Evolutionary conservation across 1,140 invertebrate genomes (phyloP).

Genomic region (Belonocnema kinseyi): DNA sequence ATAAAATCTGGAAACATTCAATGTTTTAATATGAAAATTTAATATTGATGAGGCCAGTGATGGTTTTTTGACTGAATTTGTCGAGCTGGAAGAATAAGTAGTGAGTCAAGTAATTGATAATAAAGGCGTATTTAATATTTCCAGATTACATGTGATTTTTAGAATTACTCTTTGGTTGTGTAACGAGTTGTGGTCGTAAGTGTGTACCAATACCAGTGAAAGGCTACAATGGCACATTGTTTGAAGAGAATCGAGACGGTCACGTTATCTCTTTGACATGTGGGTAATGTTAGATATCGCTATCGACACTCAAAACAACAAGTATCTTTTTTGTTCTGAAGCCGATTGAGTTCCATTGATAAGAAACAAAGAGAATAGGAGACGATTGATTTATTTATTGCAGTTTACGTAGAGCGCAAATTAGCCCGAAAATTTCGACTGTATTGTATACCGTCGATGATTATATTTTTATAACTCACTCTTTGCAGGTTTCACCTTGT

Average conservation of each 20-base stretch:
- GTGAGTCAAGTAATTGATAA: background rate
- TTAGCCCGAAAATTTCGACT: conserved; percentile 2
- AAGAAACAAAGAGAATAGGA: conserved; percentile 29
- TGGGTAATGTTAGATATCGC: conserved; percentile 21
- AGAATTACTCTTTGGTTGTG: conserved; percentile 1
- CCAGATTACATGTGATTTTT: background rate
- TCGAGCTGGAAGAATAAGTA: too few species aligned
- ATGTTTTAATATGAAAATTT: too few species aligned
- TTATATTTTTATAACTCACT: background rate
- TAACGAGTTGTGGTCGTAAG: background rate
- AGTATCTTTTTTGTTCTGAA: conserved; percentile 17
- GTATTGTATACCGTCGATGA: conserved; percentile 23
- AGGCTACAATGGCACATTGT: conserved; percentile 21
- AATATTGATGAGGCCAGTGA: too few species aligned
- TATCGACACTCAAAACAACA: conserved; percentile 29
- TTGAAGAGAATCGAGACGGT: conserved; percentile 23
- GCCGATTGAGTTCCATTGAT: conserved; percentile 16
- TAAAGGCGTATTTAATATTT: conserved; percentile 1
- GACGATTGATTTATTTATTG: conserved; percentile 16
- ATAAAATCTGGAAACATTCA: conserved; percentile 6
- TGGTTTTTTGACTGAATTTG: too few species aligned
- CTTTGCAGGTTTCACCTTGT: too few species aligned
- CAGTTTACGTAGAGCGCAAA: background rate
- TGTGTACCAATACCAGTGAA: conserved; percentile 1
- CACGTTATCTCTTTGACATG: conserved; percentile 31